Evolutionary conservation across 2,797 vertebrate species (phyloP), one percentile per base, ranked within the genome.

Genomic region (Enteromius treurensis): DNA sequence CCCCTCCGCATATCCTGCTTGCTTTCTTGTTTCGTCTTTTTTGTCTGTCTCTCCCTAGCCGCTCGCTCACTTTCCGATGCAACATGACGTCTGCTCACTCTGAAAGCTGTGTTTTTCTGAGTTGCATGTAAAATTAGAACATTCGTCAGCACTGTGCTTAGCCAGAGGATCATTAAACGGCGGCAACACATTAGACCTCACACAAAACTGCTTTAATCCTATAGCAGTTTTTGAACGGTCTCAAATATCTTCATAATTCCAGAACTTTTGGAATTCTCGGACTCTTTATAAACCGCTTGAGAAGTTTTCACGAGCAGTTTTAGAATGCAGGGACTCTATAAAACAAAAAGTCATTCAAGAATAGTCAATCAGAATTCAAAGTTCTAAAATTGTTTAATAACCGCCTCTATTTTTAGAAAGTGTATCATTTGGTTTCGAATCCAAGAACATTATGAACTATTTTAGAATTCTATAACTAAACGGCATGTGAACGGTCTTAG

Each of bases 51-150:
- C 65, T 76, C 71, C 70, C 67, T 26, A 51, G 42, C 64, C 51
- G n/a, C 58, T 60, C 51, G n/a, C 58, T 60, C 58, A 70, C 74
- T 86, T 78, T 77, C 79, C 62, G 49, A 73, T 77, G 71, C 62
- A 71, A 85, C n/a, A 40, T 87, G 79, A 85, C 78, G 65, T 83
- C 83, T 81, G 60, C 45, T 82, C 85, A 26, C 40, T 74, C 76
- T 65, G 51, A 78, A 84, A 37, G 67, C 80, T 69, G 71, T 84
- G 84, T 80, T 84, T 88, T 79, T 74, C 78, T 64, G 83, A 75
- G 77, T 78, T 68, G 76, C 69, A 60, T 78, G 78, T 87, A 86
- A 86, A 87, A 79, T 87, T 87, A 84, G 86, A 86, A 84, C 45
- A 65, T 64, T 85, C 42, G 77, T 85, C 84, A 81, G 84, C 79